A percentile compares a stretch with the other conserved stretches of the same genome.
Evolutionary conservation across 2,888 invertebrate species (phyloP).

Genomic region (Athalia cordata): DNA sequence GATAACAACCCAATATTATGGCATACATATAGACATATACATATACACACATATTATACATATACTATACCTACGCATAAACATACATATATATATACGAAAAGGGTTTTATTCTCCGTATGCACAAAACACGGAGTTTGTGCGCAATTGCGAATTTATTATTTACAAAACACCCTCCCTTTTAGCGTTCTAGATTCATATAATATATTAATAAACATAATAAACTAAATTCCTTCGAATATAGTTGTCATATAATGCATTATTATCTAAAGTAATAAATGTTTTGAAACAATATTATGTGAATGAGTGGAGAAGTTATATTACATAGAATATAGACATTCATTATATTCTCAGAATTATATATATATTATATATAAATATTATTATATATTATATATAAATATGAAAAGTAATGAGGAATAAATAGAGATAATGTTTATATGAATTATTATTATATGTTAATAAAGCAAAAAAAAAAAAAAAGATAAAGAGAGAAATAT

Average conservation of each 20-base stretch:
- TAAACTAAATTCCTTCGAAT: constrained; percentile 33
- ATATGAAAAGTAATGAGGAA: constrained; percentile 58
- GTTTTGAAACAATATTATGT: constrained; percentile 40
- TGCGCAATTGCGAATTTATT: constrained; percentile 25
- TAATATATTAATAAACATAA: constrained; percentile 29
- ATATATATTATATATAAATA: constrained; percentile 28
- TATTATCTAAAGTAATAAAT: constrained; percentile 43
- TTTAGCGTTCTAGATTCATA: constrained; percentile 31
- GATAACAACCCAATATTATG: constrained; percentile 31
- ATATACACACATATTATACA: not conserved
- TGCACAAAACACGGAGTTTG: constrained; percentile 23
- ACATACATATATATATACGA: not conserved
- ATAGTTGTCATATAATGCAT: constrained; percentile 23
- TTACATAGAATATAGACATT: constrained; percentile 42
- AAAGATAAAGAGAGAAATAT: constrained; percentile 61
- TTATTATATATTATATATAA: constrained; percentile 57
- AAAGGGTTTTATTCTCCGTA: constrained; percentile 28
- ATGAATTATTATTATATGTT: constrained; percentile 69
- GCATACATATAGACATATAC: not conserved
- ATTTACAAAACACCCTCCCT: constrained; percentile 21
- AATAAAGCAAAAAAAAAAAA: constrained; percentile 59
- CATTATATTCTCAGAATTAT: constrained; percentile 44
- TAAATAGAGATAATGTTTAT: constrained; percentile 71
- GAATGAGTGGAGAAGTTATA: constrained; percentile 41
- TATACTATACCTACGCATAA: not conserved